Percentiles rank a stretch among this genome's conserved stretches.
Evolutionary conservation across 2,797 vertebrate genomes (phyloP).

Genomic region (Manis pentadactyla): DNA sequence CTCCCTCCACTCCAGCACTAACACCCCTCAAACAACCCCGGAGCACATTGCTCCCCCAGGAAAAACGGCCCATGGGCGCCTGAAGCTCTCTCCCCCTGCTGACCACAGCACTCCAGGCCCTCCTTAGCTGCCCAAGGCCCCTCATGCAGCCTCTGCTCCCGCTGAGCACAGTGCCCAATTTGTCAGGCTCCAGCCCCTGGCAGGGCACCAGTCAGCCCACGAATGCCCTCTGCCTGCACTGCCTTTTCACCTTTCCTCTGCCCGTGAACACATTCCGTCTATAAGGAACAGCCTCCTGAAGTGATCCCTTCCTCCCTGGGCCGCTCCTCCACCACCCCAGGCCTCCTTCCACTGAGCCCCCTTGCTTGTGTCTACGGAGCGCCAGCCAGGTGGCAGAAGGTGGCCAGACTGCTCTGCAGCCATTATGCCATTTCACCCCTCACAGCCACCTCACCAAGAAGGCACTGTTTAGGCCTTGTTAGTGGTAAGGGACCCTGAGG

Average conservation of each 20-base stretch:
- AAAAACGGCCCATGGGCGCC: fast-evolving
- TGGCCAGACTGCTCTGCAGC: not conserved
- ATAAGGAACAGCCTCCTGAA: not conserved
- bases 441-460: not conserved
- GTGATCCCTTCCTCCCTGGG: not conserved
- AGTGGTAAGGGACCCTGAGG: not conserved
- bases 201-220: not conserved
- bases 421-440: not conserved
- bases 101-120: not conserved
- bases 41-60: not conserved
- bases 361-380: fast-evolving
- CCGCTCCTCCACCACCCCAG: not conserved
- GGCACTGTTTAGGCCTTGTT: not conserved
- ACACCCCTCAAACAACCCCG: fast-evolving
- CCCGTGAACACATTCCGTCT: not conserved
- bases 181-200: not conserved
- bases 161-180: not conserved
- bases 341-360: not conserved
- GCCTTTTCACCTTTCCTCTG: not conserved
- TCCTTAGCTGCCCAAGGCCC: not conserved
- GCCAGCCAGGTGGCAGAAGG: not conserved
- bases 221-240: not conserved
- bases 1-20: not conserved
- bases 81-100: not conserved
- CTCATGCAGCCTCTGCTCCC: not conserved